Percentiles rank a stretch among this genome's conserved stretches.
Conservation (phyloP, 2,797 vertebrate genomes). For the Lepus oiostolus region DNA sequence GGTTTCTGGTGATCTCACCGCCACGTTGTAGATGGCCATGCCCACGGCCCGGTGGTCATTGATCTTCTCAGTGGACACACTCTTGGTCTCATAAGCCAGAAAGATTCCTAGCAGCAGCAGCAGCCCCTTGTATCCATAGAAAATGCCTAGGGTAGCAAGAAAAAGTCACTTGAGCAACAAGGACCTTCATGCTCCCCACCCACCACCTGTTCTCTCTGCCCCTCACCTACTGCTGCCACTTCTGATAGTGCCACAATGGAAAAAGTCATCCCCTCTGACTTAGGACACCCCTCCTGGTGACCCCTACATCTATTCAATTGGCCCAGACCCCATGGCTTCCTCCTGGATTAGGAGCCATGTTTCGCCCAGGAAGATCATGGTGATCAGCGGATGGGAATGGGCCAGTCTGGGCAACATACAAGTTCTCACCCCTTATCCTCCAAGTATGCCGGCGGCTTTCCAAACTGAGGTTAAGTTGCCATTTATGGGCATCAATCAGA, state of each 20-base stretch:
- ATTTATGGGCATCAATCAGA: not conserved
- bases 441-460: not conserved
- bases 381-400: not conserved
- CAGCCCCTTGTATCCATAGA: conserved; percentile 97
- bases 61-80: conserved; percentile 97
- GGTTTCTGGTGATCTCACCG: conserved; percentile 89
- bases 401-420: not conserved
- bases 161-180: not conserved
- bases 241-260: not conserved
- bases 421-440: not conserved
- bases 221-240: not conserved
- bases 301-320: not conserved
- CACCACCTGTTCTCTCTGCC: not conserved
- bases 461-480: not conserved
- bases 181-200: not conserved
- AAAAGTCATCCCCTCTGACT: not conserved
- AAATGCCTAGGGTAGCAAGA: conserved; percentile 90
- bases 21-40: conserved; percentile 98
- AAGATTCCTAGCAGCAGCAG: conserved; percentile 96
- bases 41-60: conserved; percentile 97
- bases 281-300: not conserved
- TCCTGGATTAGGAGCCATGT: not conserved
- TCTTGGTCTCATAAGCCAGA: conserved; percentile 97
- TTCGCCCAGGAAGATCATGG: not conserved
- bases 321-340: not conserved